A percentile compares a stretch with the other conserved stretches of the same genome.
Conservation (phyloP, 2,113 vertebrate genomes). For the Stegostoma tigrinum region DNA sequence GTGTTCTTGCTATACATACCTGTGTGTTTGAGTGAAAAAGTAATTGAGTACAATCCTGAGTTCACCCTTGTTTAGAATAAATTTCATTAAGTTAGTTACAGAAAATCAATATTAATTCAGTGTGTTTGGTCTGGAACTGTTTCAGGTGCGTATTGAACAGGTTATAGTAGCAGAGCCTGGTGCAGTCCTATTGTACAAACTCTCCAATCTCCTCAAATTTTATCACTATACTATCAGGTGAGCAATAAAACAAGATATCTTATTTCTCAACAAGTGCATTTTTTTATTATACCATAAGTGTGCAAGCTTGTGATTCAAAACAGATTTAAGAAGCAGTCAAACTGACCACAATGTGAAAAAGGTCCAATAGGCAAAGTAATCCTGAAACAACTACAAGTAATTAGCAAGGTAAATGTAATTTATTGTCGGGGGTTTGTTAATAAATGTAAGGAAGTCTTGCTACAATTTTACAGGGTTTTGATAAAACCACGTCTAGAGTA, state of each 20-base stretch:
- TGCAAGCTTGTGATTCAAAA: not conserved
- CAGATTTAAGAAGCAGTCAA: not conserved
- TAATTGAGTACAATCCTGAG: not conserved
- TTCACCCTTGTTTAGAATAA: not conserved
- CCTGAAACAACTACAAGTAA: not conserved
- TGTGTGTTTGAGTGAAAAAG: not conserved
- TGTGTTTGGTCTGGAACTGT: not conserved
- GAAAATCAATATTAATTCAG: not conserved
- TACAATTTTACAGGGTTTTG: not conserved
- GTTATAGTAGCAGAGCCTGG: conserved; percentile 93
- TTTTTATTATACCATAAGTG: not conserved
- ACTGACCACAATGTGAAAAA: not conserved
- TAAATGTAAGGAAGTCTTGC: not conserved
- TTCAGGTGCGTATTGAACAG: conserved; percentile 92
- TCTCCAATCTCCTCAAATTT: conserved; percentile 96
- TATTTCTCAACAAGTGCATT: not conserved
- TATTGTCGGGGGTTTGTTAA: not conserved
- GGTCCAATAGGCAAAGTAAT: not conserved
- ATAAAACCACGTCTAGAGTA: not conserved
- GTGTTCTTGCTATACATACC: not conserved
- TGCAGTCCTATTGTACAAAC: conserved; percentile 89
- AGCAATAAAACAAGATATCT: not conserved
- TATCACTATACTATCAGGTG: conserved; percentile 97
- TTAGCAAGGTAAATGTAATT: not conserved
- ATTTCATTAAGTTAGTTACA: not conserved